phyloP scores from a whole-genome alignment of 2,797 vertebrate genomes.

The Ciconia nigra region DNA sequence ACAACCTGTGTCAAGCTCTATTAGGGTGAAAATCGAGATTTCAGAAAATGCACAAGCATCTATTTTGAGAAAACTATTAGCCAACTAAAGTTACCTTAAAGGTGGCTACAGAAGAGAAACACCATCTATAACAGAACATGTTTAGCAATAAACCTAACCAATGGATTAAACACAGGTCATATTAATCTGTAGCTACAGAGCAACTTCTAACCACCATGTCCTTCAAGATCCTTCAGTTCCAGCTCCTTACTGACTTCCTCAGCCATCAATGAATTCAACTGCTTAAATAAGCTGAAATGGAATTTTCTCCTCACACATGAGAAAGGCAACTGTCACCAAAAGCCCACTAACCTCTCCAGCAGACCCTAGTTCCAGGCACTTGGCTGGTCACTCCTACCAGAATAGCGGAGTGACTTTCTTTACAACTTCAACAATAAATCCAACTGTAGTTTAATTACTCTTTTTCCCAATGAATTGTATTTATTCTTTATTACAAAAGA shows the following conservation, averaged over 20 bases:
- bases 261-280: not conserved
- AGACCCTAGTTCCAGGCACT: not conserved
- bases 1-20: not conserved
- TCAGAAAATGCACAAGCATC: not conserved
- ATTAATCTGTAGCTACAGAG: not conserved
- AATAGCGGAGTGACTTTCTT: not conserved
- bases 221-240: not conserved
- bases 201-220: not conserved
- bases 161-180: not conserved
- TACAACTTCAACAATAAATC: not conserved
- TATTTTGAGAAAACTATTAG: not conserved
- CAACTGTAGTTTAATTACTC: not conserved
- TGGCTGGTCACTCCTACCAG: not conserved
- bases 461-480: not conserved
- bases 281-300: not conserved
- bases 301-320: not conserved
- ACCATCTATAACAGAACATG: not conserved
- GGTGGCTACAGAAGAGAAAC: not conserved
- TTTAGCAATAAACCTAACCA: not conserved
- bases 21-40: not conserved
- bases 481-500: not conserved
- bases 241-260: not conserved
- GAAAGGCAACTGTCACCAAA: not conserved
- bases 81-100: not conserved
- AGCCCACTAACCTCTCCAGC: not conserved